These are phyloP conservation scores for Chaenocephalus aceratus DNA, from an alignment of 2,113 vertebrate species.

Conservation along the genomic window DNA sequence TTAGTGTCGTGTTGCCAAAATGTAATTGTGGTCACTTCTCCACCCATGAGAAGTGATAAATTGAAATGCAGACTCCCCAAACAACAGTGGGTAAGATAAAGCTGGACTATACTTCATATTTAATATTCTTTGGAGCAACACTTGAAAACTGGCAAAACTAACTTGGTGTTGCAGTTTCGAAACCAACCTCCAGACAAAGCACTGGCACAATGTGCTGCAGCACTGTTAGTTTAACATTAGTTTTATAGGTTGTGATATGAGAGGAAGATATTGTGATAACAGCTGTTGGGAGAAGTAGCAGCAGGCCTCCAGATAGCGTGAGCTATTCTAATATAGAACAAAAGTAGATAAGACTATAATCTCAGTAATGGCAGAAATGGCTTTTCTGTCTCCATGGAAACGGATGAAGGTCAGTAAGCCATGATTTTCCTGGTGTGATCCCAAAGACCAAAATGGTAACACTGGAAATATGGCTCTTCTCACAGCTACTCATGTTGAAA, in stretches of 20 bases:
- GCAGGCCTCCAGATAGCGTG: constrained; percentile 33
- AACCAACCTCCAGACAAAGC: constrained; percentile 12
- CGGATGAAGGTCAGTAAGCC: constrained; percentile 71
- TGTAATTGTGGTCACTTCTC: constrained; percentile 22
- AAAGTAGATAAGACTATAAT: constrained; percentile 78
- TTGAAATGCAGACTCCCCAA: constrained; percentile 16
- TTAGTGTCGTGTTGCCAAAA: constrained; percentile 7
- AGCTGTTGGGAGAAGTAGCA: constrained; percentile 28
- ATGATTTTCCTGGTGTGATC: constrained; percentile 47
- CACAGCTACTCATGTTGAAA: constrained; percentile 4
- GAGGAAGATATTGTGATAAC: constrained; percentile 57
- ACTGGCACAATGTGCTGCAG: constrained; percentile 1
- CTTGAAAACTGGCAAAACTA: neutral
- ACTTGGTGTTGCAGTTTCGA: neutral
- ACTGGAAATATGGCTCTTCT: constrained; percentile 5
- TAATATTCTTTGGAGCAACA: neutral
- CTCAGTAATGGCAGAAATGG: constrained; percentile 75
- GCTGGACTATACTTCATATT: neutral
- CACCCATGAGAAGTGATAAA: constrained; percentile 24
- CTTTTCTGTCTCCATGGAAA: constrained; percentile 77
- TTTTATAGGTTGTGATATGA: constrained; percentile 20
- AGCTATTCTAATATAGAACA: constrained; percentile 67
- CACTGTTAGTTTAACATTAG: constrained; percentile 29
- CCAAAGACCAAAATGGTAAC: constrained; percentile 43
- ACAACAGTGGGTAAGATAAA: neutral